Evolutionary conservation across 2,797 vertebrate genomes (phyloP), one percentile per base, ranked within the genome.

Genomic region (Mallotus villosus): DNA sequence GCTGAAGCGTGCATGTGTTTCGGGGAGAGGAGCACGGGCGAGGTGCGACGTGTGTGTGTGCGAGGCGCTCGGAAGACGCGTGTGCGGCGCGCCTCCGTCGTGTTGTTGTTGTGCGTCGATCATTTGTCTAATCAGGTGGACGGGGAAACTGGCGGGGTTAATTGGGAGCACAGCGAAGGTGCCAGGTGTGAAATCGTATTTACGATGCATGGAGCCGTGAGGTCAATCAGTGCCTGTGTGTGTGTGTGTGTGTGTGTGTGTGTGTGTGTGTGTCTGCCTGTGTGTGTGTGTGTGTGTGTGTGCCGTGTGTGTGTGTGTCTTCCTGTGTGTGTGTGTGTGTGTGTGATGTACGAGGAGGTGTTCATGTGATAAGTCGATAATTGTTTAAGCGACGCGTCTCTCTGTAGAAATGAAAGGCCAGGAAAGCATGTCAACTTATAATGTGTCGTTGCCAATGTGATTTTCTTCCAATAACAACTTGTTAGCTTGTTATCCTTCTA

Each of bases 41-140:
- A 60, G 12, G 21, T 2, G 55, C 59, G 63, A 6, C 5, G 60
- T 1, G 14, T 17, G 59, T 14, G 21, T 74, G 72, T 79, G 71
- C 34, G 78, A 80, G 73, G 79, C 80, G 80, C 70, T 21, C 68
- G 78, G 4, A 2, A 53, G 16, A 53, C 16, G 17, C 16, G 17
- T 3, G 6, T n/a, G 19, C 6, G 51, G n/a, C 5, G 51, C 17
- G 51, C 19, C 2, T 53, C 16, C 17, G 75, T 81, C 68, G 37
- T 75, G 74, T 87, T 88, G 86, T 86, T 89, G 84, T 80, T 83
- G 78, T 85, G 88, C 80, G 58, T 85, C 88, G 82, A 87, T 91
- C 86, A 92, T 90, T 87, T 90, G 86, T 92, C 86, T 90, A 91
- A 92, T 93, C 89, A 89, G 89, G 89, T 91, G 88, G 85, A 91